phyloP scores from a whole-genome alignment of 1,140 invertebrate genomes.

The Nomia melanderi region DNA sequence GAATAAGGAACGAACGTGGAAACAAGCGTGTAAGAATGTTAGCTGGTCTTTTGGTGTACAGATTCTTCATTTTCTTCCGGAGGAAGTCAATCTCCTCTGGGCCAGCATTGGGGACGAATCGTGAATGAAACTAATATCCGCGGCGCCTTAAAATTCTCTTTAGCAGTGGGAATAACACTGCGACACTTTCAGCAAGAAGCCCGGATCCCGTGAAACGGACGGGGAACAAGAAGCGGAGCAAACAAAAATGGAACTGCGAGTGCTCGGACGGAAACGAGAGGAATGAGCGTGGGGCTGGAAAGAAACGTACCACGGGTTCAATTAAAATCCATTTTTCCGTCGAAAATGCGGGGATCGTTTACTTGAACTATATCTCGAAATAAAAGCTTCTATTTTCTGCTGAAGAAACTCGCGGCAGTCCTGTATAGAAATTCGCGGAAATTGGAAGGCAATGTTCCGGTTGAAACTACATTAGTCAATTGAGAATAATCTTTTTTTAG shows the following conservation, averaged over 20 bases:
- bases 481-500: too few relatives aligned
- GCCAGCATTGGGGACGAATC: background rate
- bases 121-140: conserved; percentile 14
- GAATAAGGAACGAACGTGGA: too few relatives aligned
- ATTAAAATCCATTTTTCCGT: background rate
- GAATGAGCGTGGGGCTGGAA: background rate
- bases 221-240: background rate
- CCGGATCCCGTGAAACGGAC: background rate
- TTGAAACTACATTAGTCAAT: too few relatives aligned
- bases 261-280: background rate
- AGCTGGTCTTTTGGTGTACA: too few relatives aligned
- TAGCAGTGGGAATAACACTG: background rate
- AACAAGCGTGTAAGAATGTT: too few relatives aligned
- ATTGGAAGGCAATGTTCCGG: too few relatives aligned
- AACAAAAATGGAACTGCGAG: background rate
- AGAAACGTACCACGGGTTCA: background rate
- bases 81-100: background rate
- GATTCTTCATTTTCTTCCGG: background rate
- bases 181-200: conserved; percentile 6
- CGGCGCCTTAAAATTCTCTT: conserved; percentile 17
- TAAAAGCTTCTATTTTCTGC: background rate
- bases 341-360: background rate
- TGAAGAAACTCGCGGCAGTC: background rate
- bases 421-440: too few relatives aligned
- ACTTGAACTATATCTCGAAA: background rate